These are phyloP conservation scores for Aleiodes alternator DNA, from an alignment of 2,888 invertebrate species.

Conservation along the genomic window DNA sequence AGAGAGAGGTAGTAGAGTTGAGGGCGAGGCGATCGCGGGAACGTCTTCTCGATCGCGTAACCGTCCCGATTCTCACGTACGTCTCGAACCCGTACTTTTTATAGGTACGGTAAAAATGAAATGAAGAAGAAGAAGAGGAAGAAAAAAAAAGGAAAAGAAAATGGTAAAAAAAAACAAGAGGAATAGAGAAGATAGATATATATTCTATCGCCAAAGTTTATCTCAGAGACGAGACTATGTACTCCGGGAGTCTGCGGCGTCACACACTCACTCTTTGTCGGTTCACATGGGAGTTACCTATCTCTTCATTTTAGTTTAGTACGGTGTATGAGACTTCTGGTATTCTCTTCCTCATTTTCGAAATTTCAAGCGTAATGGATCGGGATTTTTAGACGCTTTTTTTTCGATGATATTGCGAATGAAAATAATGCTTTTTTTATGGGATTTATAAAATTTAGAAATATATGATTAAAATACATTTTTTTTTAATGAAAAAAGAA, in stretches of 20 bases:
- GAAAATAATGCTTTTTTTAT: too few species aligned
- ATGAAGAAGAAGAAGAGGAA: slow-evolving; percentile 41
- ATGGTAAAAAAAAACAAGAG: slow-evolving; percentile 31
- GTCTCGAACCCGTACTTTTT: slow-evolving; percentile 64
- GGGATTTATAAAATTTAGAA: too few species aligned
- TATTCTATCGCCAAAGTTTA: slow-evolving; percentile 61
- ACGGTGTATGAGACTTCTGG: slow-evolving; percentile 2
- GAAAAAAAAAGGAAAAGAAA: slow-evolving; percentile 38
- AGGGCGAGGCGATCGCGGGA: slow-evolving; percentile 57
- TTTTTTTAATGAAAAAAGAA: too few species aligned
- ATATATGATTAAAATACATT: too few species aligned
- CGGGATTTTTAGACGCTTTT: too few species aligned
- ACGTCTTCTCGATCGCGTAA: slow-evolving; percentile 60
- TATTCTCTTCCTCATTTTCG: slow-evolving; percentile 6
- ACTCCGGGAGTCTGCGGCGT: slow-evolving; percentile 43
- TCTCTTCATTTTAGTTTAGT: slow-evolving; percentile 18
- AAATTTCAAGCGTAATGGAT: neutral
- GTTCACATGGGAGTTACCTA: slow-evolving; percentile 33
- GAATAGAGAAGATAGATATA: slow-evolving; percentile 35
- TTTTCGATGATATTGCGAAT: neutral
- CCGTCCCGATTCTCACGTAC: slow-evolving; percentile 73
- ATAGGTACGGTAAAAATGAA: slow-evolving; percentile 56
- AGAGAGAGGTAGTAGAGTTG: slow-evolving; percentile 26
- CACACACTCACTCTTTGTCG: slow-evolving; percentile 39
- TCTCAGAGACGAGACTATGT: slow-evolving; percentile 56